These are phyloP conservation scores for Dryoscopus gambensis DNA, from an alignment of 2,113 vertebrate species.

Conservation along the genomic window DNA sequence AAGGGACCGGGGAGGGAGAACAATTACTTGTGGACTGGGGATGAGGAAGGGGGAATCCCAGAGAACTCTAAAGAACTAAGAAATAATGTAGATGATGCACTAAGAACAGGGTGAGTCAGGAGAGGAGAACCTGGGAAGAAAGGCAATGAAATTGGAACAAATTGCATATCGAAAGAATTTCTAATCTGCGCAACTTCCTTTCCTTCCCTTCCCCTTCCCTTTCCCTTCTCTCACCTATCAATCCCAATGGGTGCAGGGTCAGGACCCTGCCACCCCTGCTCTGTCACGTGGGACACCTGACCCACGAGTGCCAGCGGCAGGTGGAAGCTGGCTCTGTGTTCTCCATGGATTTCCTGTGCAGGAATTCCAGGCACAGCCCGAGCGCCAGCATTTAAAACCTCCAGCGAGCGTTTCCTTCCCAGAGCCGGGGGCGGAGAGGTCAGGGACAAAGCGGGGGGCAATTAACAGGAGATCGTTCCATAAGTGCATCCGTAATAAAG, in stretches of 20 bases:
- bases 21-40: background rate
- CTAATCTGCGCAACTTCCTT: background rate
- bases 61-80: background rate
- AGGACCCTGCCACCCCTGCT: background rate
- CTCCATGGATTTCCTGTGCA: background rate
- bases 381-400: background rate
- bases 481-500: conserved; percentile 1
- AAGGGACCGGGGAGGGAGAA: background rate
- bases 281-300: rapidly evolving
- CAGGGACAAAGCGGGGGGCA: background rate
- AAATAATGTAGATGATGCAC: background rate
- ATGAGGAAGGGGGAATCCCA: background rate
- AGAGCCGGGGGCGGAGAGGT: background rate
- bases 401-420: background rate
- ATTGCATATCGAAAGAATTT: background rate
- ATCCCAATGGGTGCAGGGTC: rapidly evolving
- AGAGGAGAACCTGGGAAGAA: background rate
- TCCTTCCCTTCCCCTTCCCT: no score
- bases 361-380: background rate
- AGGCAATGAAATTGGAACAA: background rate
- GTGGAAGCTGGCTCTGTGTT: background rate
- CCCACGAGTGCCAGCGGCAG: background rate
- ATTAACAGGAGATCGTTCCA: background rate
- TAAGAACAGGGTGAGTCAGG: background rate
- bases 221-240: rapidly evolving